These are phyloP conservation scores for Phyllostomus discolor DNA, from an alignment of 2,113 vertebrate species.

Conservation along the genomic window DNA sequence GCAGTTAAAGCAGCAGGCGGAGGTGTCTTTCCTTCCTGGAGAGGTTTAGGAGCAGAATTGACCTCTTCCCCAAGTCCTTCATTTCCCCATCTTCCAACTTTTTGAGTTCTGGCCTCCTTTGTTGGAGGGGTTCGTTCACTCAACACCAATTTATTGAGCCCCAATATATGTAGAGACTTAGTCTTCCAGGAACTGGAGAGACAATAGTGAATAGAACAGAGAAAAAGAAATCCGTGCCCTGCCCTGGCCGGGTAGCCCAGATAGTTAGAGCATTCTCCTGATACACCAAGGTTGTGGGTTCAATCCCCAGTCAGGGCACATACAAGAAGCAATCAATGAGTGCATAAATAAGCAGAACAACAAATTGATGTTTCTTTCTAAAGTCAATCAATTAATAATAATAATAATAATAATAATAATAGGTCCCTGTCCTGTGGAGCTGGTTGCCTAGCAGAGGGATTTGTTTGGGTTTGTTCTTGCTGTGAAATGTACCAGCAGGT, in stretches of 20 bases:
- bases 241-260: not conserved
- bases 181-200: not conserved
- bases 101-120: not conserved
- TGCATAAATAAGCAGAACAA: not conserved
- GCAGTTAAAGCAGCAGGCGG: not conserved
- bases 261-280: not conserved
- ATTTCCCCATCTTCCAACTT: not conserved
- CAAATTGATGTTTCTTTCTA: not conserved
- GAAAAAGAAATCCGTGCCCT: not conserved
- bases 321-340: not conserved
- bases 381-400: not conserved
- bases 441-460: not conserved
- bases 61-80: not conserved
- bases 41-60: not conserved
- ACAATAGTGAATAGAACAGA: not conserved
- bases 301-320: not conserved
- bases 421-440: not conserved
- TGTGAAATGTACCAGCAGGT: not conserved
- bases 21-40: not conserved
- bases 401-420: not conserved
- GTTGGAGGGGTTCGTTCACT: not conserved
- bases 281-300: not conserved
- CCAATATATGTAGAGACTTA: not conserved
- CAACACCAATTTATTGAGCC: not conserved
- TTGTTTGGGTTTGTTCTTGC: not conserved